Evolutionary conservation across 2,797 vertebrate species (phyloP), one percentile per base, ranked within the genome.

Genomic region (Sebastiscus tertius): DNA sequence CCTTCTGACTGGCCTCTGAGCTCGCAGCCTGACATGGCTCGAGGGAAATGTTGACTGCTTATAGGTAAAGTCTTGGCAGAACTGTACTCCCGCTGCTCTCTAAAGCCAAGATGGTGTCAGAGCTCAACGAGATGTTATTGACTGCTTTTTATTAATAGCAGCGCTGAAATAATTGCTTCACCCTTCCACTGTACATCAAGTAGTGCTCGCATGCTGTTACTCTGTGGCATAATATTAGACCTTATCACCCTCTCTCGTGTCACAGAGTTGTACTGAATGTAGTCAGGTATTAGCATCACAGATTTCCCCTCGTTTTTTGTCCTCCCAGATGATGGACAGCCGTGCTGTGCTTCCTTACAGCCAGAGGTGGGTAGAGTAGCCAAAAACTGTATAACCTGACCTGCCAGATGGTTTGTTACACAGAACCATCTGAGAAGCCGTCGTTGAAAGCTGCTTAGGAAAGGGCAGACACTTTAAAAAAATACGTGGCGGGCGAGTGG

Each of bases 141-240:
- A 89, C 80, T 75, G 39, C 36, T 58, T 79, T 77, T 88, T 88
- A 88, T 91, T 90, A 90, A 88, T 89, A 86, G 88, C 60, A 78
- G 52, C 16, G 12, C 74, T 65, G 34, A 73, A 88, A 85, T 86
- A 87, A 90, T 77, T 79, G 36, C 73, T 62, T 72, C 64, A 66
- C 46, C 71, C 18, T 84, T 55, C 39, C 31, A 26, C 64, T 76
- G 59, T 72, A 74, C 78, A 83, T 88, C 73, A 79, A 79, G 72
- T n/a, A 42, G 55, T 74, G 74, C 16, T 42, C 3, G 10, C 33
- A 49, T 33, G 49, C 5, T 72, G 27, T 63, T 59, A 72, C 64
- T 72, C 64, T 18, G 54, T 13, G 46, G 64, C 67, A 59, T 75
- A n/a, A 84, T 49, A 63, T 85, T 66, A 67, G 26, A 74, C 27